phyloP scores from a whole-genome alignment of 2,888 invertebrate species.

The Coronaproctus castanopsis region DNA sequence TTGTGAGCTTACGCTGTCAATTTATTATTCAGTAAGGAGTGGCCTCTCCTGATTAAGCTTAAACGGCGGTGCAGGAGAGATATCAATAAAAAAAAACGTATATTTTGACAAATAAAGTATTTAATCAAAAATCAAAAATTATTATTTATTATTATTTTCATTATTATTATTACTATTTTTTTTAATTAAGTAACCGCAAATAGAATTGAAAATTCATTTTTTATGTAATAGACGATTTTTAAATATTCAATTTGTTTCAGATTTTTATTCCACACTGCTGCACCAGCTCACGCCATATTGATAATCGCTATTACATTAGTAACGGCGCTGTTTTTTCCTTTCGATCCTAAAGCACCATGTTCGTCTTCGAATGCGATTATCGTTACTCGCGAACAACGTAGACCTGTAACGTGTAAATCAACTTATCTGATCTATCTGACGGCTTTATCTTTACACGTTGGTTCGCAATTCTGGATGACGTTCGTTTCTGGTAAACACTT shows the following conservation, averaged over 20 bases:
- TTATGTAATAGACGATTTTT: no score
- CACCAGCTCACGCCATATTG: conserved; percentile 58
- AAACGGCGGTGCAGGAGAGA: no score
- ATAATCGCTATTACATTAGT: conserved; percentile 38
- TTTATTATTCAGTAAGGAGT: no score
- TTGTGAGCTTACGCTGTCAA: no score
- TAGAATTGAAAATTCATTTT: no score
- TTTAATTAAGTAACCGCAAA: no score
- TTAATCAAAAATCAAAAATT: no score
- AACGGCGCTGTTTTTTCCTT: conserved; percentile 31
- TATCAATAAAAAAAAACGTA: no score
- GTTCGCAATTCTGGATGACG: conserved; percentile 83
- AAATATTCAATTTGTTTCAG: conserved; percentile 41
- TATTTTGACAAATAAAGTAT: no score
- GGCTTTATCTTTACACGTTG: conserved; percentile 61
- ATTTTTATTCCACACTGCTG: conserved; percentile 46
- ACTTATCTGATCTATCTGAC: conserved; percentile 50
- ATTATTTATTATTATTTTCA: no score
- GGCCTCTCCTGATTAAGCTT: no score
- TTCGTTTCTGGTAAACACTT: conserved; percentile 53
- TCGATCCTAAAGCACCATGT: conserved; percentile 20
- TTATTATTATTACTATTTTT: no score
- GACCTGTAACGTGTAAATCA: conserved; percentile 20
- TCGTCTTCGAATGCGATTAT: conserved; percentile 15
- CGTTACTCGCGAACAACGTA: conserved; percentile 10